These are phyloP conservation scores for Nymphalis polychloros DNA, from an alignment of 2,888 invertebrate species.

Conservation along the genomic window DNA sequence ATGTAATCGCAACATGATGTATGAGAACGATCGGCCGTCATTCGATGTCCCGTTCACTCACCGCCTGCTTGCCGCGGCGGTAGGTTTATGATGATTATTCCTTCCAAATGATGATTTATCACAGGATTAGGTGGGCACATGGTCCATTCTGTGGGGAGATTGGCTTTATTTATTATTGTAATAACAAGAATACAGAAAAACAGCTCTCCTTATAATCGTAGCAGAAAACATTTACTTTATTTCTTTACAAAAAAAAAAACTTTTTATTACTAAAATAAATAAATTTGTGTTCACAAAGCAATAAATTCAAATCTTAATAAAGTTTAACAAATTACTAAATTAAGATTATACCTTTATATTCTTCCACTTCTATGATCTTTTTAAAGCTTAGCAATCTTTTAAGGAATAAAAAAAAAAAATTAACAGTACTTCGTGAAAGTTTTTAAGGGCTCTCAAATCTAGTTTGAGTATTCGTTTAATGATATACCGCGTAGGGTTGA, in stretches of 20 bases:
- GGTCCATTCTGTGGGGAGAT: slow-evolving; percentile 72
- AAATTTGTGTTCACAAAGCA: too few relatives aligned
- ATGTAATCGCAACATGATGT: slow-evolving; percentile 77
- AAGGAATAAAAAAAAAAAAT: too few relatives aligned
- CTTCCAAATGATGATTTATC: slow-evolving; percentile 80
- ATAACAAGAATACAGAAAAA: slow-evolving; percentile 65
- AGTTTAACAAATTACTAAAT: too few relatives aligned
- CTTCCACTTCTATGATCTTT: too few relatives aligned
- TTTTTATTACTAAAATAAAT: too few relatives aligned
- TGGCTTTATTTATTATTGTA: slow-evolving; percentile 76
- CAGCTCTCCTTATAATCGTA: not conserved
- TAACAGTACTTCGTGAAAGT: too few relatives aligned
- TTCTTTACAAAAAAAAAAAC: not conserved
- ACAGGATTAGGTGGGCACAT: slow-evolving; percentile 73
- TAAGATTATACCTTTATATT: too few relatives aligned
- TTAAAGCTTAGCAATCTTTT: too few relatives aligned
- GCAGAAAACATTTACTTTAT: not conserved
- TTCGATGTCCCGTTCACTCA: slow-evolving; percentile 39
- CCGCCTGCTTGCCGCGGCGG: slow-evolving; percentile 49
- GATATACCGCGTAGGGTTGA: too few relatives aligned
- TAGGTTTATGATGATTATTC: slow-evolving; percentile 78
- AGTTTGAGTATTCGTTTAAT: too few relatives aligned
- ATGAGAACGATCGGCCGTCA: slow-evolving; percentile 59
- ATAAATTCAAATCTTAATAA: too few relatives aligned
- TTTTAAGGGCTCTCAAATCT: too few relatives aligned